Evolutionary conservation across 1,140 invertebrate genomes (phyloP).

Genomic region (Arctopsyche grandis): DNA sequence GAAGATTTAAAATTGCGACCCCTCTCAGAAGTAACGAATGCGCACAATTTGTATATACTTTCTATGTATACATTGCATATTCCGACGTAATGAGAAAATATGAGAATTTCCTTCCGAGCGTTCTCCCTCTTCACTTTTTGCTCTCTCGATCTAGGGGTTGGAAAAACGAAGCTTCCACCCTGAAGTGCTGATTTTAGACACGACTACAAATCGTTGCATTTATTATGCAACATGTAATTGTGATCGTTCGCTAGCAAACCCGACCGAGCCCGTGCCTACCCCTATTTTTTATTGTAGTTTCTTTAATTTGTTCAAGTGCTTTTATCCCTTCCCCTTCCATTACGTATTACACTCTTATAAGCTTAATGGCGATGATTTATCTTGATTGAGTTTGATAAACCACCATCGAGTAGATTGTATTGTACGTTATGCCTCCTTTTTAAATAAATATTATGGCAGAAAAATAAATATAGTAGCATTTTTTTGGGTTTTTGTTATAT

Average conservation of each 20-base stretch:
- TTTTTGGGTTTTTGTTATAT: background rate
- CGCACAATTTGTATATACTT: background rate
- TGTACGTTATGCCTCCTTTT: background rate
- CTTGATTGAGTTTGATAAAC: constrained; percentile 12
- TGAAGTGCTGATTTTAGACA: background rate
- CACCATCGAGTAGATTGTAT: background rate
- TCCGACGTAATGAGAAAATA: constrained; percentile 19
- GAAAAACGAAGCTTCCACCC: background rate
- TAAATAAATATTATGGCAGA: too few species aligned
- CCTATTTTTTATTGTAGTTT: background rate
- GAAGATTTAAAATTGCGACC: too few species aligned
- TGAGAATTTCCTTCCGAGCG: background rate
- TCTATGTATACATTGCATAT: background rate
- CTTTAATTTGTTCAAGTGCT: background rate
- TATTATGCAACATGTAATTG: constrained; percentile 1
- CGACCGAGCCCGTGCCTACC: too few species aligned
- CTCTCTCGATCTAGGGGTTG: background rate
- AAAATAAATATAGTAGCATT: background rate
- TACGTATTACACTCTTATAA: background rate
- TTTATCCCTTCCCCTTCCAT: background rate
- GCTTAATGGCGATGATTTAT: constrained; percentile 15
- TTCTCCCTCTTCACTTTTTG: background rate
- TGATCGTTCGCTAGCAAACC: background rate
- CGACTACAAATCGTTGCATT: constrained; percentile 3
- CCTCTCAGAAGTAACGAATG: too few species aligned